Percentiles rank a stretch among this genome's conserved stretches.
phyloP scores from a whole-genome alignment of 1,140 invertebrate species.

The Mesaphorura yosii region DNA sequence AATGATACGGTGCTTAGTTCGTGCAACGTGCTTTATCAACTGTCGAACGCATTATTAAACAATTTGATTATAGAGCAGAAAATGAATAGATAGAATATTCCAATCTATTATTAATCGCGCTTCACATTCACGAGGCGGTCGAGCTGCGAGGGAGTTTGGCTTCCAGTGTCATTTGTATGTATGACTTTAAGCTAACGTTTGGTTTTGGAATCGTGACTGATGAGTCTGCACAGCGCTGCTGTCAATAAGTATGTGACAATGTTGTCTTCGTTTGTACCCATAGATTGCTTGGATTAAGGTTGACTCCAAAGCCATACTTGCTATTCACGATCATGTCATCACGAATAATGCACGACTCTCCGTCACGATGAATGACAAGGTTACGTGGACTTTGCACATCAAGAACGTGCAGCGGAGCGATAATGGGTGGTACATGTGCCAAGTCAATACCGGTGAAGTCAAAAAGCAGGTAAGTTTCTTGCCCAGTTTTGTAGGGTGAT shows the following conservation, averaged over 20 bases:
- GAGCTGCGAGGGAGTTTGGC: no score
- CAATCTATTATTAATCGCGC: not conserved
- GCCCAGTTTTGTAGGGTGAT: no score
- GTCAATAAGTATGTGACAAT: no score
- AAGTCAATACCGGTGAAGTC: slow-evolving; percentile 88
- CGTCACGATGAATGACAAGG: slow-evolving; percentile 55
- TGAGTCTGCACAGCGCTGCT: no score
- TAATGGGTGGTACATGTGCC: slow-evolving; percentile 66
- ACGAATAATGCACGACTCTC: slow-evolving; percentile 74
- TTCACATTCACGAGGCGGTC: no score
- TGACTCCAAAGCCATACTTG: slow-evolving; percentile 79
- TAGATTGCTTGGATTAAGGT: slow-evolving; percentile 32
- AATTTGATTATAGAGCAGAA: not conserved
- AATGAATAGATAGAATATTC: not conserved
- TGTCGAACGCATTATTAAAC: slow-evolving; percentile 5
- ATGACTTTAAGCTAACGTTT: no score
- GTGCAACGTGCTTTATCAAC: not conserved
- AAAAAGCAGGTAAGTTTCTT: slow-evolving; percentile 63
- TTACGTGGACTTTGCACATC: slow-evolving; percentile 78
- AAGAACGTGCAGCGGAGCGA: slow-evolving; percentile 67
- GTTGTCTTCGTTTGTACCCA: no score
- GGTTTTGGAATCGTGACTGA: no score
- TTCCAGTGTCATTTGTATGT: no score
- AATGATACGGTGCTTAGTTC: no score
- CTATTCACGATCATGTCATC: slow-evolving; percentile 83